Conservation (phyloP, 2,888 invertebrate genomes). For the Conus canariensis region DNA sequence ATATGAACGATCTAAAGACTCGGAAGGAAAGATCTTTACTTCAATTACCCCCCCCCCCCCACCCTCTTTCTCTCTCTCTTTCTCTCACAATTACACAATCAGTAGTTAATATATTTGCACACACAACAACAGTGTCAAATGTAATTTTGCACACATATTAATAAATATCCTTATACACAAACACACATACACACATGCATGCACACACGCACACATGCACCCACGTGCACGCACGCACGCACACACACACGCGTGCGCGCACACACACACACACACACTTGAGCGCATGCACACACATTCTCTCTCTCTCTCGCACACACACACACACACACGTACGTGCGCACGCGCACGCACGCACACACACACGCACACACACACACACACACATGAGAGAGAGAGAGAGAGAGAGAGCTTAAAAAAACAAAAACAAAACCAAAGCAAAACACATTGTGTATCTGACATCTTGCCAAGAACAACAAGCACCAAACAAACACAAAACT, state of each 20-base stretch:
- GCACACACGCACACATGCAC: background rate
- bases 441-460: background rate
- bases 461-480: background rate
- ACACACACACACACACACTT: background rate
- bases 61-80: background rate
- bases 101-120: background rate
- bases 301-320: background rate
- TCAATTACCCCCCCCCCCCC: too few relatives aligned
- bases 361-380: background rate
- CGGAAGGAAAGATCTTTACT: too few relatives aligned
- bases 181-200: background rate
- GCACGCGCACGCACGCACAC: too few relatives aligned
- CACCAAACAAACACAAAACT: background rate
- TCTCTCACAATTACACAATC: background rate
- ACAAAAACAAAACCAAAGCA: background rate
- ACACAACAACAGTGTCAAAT: background rate
- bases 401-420: conserved; percentile 1
- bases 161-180: background rate
- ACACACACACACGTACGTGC: background rate
- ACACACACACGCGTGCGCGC: background rate
- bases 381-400: background rate
- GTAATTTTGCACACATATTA: background rate
- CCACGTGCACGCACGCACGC: background rate
- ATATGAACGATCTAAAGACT: too few relatives aligned
- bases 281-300: too few relatives aligned